Percentiles rank a stretch among this genome's conserved stretches.
These are phyloP conservation scores for Thalpophila matura DNA, from an alignment of 2,888 invertebrate genomes.

Conservation along the genomic window DNA sequence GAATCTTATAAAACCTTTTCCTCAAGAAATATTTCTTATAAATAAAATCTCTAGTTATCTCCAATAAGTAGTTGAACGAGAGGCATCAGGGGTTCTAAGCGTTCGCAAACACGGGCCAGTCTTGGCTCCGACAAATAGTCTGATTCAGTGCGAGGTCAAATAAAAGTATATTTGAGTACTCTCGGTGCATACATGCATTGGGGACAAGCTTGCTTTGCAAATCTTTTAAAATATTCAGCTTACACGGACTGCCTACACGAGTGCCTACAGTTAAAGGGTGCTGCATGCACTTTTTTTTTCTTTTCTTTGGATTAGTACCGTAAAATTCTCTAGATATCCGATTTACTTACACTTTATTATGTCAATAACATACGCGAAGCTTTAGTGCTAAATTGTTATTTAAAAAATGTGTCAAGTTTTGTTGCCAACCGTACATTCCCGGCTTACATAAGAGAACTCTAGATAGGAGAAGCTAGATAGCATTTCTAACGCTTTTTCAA, in stretches of 20 bases:
- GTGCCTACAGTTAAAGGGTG: slow-evolving; percentile 4
- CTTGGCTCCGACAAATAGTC: slow-evolving; percentile 55
- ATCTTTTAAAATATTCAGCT: slow-evolving; percentile 66
- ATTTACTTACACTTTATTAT: too few relatives aligned
- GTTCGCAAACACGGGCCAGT: slow-evolving; percentile 52
- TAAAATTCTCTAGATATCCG: too few relatives aligned
- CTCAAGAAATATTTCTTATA: slow-evolving; percentile 23
- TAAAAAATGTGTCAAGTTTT: too few relatives aligned
- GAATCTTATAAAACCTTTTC: background rate
- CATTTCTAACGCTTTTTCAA: too few relatives aligned
- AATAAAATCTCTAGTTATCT: slow-evolving; percentile 28
- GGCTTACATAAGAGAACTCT: too few relatives aligned
- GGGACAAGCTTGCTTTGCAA: slow-evolving; percentile 60
- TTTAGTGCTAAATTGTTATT: too few relatives aligned
- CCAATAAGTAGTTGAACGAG: slow-evolving; percentile 39
- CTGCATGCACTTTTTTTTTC: background rate
- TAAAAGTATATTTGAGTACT: slow-evolving; percentile 59
- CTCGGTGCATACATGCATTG: slow-evolving; percentile 58
- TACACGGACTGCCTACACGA: slow-evolving; percentile 24
- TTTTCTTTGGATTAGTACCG: too few relatives aligned
- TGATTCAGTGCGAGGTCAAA: slow-evolving; percentile 63
- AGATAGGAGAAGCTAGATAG: too few relatives aligned
- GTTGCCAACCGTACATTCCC: too few relatives aligned
- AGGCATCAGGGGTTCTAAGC: slow-evolving; percentile 40
- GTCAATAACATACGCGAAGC: too few relatives aligned